Base-by-base conservation (phyloP, 92 coral and sea anemone species). In the Porites rus region DNA sequence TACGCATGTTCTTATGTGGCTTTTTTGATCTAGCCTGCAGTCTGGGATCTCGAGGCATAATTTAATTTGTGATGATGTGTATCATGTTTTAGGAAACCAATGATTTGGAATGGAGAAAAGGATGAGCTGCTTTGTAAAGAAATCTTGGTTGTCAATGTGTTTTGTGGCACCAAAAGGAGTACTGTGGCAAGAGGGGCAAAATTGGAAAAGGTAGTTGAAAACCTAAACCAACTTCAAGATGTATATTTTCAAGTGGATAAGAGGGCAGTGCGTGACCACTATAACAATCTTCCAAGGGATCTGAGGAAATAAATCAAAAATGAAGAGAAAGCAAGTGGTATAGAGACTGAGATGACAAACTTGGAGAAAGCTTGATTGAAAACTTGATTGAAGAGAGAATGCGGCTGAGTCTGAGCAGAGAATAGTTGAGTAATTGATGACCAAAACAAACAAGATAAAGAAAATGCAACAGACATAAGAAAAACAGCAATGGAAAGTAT, bases 71-170 rank as follows among this genome's bases (percentile, higher is more conserved):
- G 28, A 25, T 25, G 28, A 25, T 25, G 28, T 25, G 28, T 25
- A 77, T 16, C 2, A 60, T 7, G 67, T 86, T 69, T 70, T 54
- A 71, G 79, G 87, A 83, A 83, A 52, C 79, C 70, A 9, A 83
- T 72, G 87, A 58, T 83, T 70, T 83, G 87, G 79, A 83, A 52
- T 72, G 87, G 70, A 16, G 87, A 83, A 72, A 83, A 83, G 71
- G 87, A 72, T 56, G 72, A 83, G 69, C 72, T 72, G 59, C 87
- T 83, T 72, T 83, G 79, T 72, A 70, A 67, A 82, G 78, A 70
- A 69, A 82, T 71, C 61, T 71, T 82, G 54, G 86, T 78, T 70
- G 78, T 82, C 65, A 16, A 69, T 19, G 56, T 82, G 31, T 82
- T 71, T 54, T n/a, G 70, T 54, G 68, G 78, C 59, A 83, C 59